Evolutionary conservation across 1,140 invertebrate genomes (phyloP).

Genomic region (Zaprionus ornatus): DNA sequence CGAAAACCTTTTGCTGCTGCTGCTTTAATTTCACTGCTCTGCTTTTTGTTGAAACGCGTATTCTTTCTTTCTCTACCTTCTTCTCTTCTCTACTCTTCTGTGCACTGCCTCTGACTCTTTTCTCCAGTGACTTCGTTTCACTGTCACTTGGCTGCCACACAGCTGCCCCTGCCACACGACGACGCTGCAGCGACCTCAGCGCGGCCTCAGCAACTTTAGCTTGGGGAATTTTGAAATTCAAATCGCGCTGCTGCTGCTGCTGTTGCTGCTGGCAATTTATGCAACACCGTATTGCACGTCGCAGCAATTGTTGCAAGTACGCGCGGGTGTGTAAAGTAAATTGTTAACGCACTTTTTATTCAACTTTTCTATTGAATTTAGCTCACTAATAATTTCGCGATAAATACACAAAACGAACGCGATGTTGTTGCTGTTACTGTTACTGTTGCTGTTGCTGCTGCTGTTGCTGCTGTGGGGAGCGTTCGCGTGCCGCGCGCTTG

Average conservation of each 20-base stretch:
- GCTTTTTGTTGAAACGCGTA: constrained; percentile 49
- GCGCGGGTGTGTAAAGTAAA: constrained; percentile 4
- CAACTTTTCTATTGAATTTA: constrained; percentile 12
- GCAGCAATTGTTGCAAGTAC: constrained; percentile 46
- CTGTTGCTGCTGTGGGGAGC: constrained; percentile 44
- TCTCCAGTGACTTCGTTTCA: constrained; percentile 46
- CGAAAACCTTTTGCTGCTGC: constrained; percentile 32
- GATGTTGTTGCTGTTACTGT: constrained; percentile 39
- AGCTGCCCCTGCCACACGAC: constrained; percentile 30
- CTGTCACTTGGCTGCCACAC: constrained; percentile 53
- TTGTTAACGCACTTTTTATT: constrained; percentile 56
- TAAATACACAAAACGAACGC: constrained; percentile 60
- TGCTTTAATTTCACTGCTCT: constrained; percentile 77
- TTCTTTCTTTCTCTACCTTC: constrained; percentile 7
- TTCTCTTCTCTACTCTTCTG: constrained; percentile 20
- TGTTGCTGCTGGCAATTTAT: constrained; percentile 62
- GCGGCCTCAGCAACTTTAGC: constrained; percentile 39
- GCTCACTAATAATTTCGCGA: constrained; percentile 15
- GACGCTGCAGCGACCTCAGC: not conserved
- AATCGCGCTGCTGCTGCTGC: constrained; percentile 51
- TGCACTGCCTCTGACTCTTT: constrained; percentile 23
- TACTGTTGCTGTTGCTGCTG: constrained; percentile 22
- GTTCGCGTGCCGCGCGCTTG: constrained; percentile 73
- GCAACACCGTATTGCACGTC: constrained; percentile 51
- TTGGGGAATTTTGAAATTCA: constrained; percentile 70